A percentile compares a stretch with the other conserved stretches of the same genome.
These are phyloP conservation scores for Hydrozoanthus gracilis DNA, from an alignment of 92 coral and sea anemone genomes.

Conservation along the genomic window DNA sequence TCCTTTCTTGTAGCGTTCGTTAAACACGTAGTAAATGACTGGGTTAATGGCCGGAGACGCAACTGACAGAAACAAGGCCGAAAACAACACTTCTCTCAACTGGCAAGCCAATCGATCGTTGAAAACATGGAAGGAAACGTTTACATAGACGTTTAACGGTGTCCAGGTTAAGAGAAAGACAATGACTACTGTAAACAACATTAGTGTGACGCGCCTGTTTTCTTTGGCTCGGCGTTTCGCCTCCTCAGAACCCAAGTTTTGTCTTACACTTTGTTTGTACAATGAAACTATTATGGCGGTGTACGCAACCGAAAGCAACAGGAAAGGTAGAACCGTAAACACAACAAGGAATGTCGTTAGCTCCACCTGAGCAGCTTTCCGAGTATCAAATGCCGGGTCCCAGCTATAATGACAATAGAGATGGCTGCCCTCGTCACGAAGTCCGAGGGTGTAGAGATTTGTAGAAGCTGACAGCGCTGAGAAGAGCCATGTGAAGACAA, in stretches of 20 bases:
- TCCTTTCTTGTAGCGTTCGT: conserved; percentile 40
- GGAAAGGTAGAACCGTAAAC: conserved; percentile 46
- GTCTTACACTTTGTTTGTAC: neutral
- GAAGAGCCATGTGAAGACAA: conserved; percentile 53
- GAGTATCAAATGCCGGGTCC: conserved; percentile 35
- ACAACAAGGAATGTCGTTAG: conserved; percentile 22
- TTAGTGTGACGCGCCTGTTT: conserved; percentile 52
- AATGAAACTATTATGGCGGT: conserved; percentile 44
- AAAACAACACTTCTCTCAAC: neutral
- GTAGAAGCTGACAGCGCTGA: conserved; percentile 35
- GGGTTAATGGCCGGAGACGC: conserved; percentile 33
- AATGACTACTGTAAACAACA: conserved; percentile 43
- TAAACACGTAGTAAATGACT: conserved; percentile 29
- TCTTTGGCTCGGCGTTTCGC: conserved; percentile 48
- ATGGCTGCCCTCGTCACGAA: neutral
- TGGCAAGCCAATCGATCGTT: neutral
- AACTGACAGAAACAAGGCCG: conserved; percentile 18
- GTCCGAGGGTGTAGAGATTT: conserved; percentile 32
- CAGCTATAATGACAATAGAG: conserved; percentile 23
- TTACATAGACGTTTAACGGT: conserved; percentile 32
- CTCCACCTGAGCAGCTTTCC: neutral
- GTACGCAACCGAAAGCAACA: conserved; percentile 40
- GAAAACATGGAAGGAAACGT: neutral
- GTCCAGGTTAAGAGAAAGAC: conserved; percentile 51
- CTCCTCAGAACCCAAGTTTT: conserved; percentile 37